Base-by-base conservation (phyloP, 2,113 vertebrate species). In the Istiophorus platypterus region DNA sequence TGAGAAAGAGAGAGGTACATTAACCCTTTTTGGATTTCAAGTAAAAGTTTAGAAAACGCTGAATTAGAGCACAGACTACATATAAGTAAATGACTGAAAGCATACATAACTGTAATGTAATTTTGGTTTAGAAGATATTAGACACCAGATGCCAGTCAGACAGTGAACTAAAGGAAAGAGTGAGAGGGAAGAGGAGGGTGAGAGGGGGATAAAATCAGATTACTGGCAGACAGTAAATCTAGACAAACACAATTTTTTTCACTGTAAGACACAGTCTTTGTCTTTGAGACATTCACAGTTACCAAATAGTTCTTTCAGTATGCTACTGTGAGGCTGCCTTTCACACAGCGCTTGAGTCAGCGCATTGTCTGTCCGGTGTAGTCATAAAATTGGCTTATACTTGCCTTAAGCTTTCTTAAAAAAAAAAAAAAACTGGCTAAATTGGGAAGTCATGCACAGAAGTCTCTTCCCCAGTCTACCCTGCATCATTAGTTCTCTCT, bases 401-500 rank as follows among this genome's bases (percentile, higher is more conserved):
- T 82, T 41, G 34, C 67, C 67, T 74, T 17, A 26, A 62, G 61
- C 58, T 87, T 57, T 75, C 68, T 80, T 84, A 12, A 63, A 72
- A 85, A 61, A 11, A 12, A 63, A 72, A 85, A 61, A 11, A 52
- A 57, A 81, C 17, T 45, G 61, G 47, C 26, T 63, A 65, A 62
- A 37, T 64, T 78, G 54, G 15, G 14, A 61, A 54, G 56, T 29
- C 18, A 54, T 61, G 29, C 56, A 72, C 66, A 57, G 58, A n/a
- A 31, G 58, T 57, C 71, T 67, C 47, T 64, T 47, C n/a, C 61
- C 47, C 65, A 58, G 27, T 51, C 72, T 58, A 58, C 45, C 22
- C 10, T 58, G 26, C 67, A 72, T 65, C 70, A 78, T 68, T 84
- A 81, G 62, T n/a, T 51, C 18, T 15, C 13, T 26, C 34, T 69